These are phyloP conservation scores for Uropsilus gracilis DNA, from an alignment of 2,113 vertebrate species.

Conservation along the genomic window DNA sequence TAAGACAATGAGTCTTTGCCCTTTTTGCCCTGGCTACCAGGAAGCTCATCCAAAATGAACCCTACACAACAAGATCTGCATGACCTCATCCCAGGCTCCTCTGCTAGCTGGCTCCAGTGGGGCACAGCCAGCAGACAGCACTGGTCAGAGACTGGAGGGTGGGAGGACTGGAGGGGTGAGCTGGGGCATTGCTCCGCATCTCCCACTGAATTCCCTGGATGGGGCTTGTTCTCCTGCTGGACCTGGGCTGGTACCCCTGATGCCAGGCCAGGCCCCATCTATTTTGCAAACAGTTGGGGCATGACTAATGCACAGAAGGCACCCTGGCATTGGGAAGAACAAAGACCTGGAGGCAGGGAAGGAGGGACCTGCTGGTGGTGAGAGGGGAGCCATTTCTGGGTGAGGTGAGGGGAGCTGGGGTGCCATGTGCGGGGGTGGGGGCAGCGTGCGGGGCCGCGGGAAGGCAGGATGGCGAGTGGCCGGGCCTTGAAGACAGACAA, in stretches of 20 bases:
- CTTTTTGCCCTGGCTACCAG: not conserved
- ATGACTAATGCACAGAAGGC: not conserved
- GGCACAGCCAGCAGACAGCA: not conserved
- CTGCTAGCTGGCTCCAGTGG: not conserved
- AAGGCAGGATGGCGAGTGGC: no score
- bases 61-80: not conserved
- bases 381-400: not conserved
- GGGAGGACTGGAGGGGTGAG: no score
- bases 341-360: not conserved
- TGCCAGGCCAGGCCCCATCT: not conserved
- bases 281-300: not conserved
- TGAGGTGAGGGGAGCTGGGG: not conserved
- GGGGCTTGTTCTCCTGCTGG: not conserved
- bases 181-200: not conserved
- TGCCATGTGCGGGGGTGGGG: not conserved
- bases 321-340: not conserved
- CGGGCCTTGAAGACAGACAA: not conserved
- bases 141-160: not conserved
- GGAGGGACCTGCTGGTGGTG: not conserved
- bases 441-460: fast-evolving
- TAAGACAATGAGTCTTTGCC: not conserved
- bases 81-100: not conserved
- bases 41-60: not conserved
- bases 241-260: not conserved
- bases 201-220: not conserved